Base-by-base conservation (phyloP, 2,113 vertebrate species). In the Semnornis frantzii region DNA sequence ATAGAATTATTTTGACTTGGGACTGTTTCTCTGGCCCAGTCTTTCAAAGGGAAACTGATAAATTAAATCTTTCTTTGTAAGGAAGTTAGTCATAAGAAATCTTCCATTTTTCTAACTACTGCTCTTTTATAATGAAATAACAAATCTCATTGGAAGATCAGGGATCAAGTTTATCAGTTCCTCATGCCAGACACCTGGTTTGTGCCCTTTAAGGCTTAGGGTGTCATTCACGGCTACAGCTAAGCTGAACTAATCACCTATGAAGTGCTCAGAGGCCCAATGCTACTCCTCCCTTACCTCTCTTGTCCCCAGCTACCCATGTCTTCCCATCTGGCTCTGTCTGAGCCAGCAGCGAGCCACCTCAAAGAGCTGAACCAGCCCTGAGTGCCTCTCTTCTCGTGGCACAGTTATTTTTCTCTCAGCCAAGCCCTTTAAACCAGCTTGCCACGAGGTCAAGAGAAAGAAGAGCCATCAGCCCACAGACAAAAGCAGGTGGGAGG, bases 231-330 rank as follows among this genome's bases (percentile, higher is more conserved):
- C 81, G 79, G 82, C 48, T 71, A 20, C 14, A 30, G 76, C 65
- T 91, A 87, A 95, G 69, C 76, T 81, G 72, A 91, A 60, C 15
- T 92, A 78, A 95, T 88, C 69, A 42, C 54, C 68, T 52, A 3
- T 64, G 82, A 77, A 72, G 71, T 0, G 28, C 64, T 94, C 31
- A 37, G 76, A 94, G 72, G 30, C 52, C 8, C 48, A 74, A 1
- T 5, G 14, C n/a, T 74, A 42, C 27, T 77, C 20, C 9, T 82
- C 21, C n/a, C 27, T 83, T 34, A 82, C 72, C 34, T 68, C 60
- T 73, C 48, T 73, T 87, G 55, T 55, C 76, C 71, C 82, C 63
- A 31, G 25, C 57, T 94, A 54, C 52, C 46, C 10, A 1, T 57
- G 28, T 37, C 17, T 8, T 85, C 69, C 44, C 62, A 44, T 64